Base-by-base conservation (phyloP, 2,113 vertebrate genomes). In the Corythaeola cristata region DNA sequence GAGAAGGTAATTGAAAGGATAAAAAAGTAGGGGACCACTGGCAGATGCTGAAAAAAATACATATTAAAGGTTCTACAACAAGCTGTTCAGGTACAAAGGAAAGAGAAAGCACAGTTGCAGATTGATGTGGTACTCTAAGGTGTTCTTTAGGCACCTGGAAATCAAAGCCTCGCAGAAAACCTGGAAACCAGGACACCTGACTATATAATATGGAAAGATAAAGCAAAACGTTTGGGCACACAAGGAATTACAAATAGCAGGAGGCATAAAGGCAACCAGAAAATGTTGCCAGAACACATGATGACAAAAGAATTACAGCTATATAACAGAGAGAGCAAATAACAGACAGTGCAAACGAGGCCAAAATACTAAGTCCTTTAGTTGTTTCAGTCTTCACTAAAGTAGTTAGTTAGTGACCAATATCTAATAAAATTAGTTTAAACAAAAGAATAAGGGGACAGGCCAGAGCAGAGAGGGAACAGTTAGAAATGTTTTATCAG, bases 161-260 rank as follows among this genome's bases (percentile, higher is more conserved):
- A 93, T 90, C 72, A 93, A 93, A 96, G 68, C 30, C 45, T 66
- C 2, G 2, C 28, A 90, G 50, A 92, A 95, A 94, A 63, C 39
- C 71, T 55, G 58, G 88, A 86, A 96, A 93, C 30, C 88, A 77
- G 94, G 82, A 55, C 86, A 90, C n/a, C 13, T 92, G 39, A 47
- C 71, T 79, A 8, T 28, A 49, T 58, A 64, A 85, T 49, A 75
- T 8, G 16, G 47, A 79, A 79, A 26, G 39, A 82, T 56, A 88
- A 93, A 91, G 81, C 49, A 85, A 82, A 85, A 68, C 0, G 0
- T 39, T 56, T 63, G 67, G 67, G 45, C 68, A 92, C 23, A 53
- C 19, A 74, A 89, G 72, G 56, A 88, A 39, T 87, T 89, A 71
- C 73, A 90, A 93, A 82, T 69, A 80, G 35, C 59, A 69, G 41